These are phyloP conservation scores for Tringa solitaria DNA, from an alignment of 2,113 vertebrate species.

Conservation along the genomic window DNA sequence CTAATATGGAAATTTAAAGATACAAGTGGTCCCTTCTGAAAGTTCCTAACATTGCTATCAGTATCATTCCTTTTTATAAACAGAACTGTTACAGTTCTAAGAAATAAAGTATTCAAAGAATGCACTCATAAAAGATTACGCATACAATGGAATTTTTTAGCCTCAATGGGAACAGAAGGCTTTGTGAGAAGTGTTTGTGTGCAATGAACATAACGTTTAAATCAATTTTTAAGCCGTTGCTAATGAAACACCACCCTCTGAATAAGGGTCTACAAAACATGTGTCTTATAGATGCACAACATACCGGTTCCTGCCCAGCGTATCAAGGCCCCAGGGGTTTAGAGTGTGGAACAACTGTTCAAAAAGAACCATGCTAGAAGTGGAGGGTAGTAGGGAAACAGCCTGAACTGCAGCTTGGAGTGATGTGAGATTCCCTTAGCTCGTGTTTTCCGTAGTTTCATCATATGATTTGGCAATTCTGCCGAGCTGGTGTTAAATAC, in stretches of 20 bases:
- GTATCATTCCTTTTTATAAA: slow-evolving; percentile 78
- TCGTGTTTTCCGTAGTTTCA: neutral
- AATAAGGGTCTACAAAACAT: neutral
- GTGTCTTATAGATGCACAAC: neutral
- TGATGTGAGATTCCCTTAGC: neutral
- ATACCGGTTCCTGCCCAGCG: neutral
- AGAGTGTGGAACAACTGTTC: neutral
- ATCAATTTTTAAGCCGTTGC: slow-evolving; percentile 5
- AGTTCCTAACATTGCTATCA: slow-evolving; percentile 80
- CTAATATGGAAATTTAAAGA: slow-evolving; percentile 83
- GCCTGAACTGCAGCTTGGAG: neutral
- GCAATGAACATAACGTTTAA: slow-evolving; percentile 51
- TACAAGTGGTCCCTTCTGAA: slow-evolving; percentile 74
- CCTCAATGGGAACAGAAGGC: slow-evolving; percentile 69
- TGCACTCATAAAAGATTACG: slow-evolving; percentile 76
- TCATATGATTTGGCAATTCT: slow-evolving; percentile 20
- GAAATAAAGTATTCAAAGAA: slow-evolving; percentile 78
- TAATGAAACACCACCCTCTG: slow-evolving; percentile 21
- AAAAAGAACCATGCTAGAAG: neutral
- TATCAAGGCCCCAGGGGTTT: neutral
- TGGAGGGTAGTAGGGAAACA: neutral
- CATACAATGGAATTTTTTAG: slow-evolving; percentile 74
- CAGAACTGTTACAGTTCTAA: slow-evolving; percentile 73
- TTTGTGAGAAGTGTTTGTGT: slow-evolving; percentile 40
- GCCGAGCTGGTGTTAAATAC: neutral